Conservation (phyloP, 2,888 invertebrate genomes). For the Syrphus vitripennis region DNA sequence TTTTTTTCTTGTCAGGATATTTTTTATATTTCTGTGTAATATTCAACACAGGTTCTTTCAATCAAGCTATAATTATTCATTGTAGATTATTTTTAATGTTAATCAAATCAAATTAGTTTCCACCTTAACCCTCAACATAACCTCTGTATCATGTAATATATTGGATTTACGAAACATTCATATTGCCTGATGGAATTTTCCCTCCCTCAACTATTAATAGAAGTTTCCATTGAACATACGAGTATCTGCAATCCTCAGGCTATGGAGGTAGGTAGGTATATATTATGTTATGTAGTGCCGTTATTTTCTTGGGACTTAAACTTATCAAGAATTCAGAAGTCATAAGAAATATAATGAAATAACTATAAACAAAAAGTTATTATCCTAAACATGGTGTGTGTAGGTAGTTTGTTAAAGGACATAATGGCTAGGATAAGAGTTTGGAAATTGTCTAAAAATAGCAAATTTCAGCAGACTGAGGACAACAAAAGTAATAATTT, state of each 20-base stretch:
- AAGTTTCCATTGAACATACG: not conserved
- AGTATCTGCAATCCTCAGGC: not conserved
- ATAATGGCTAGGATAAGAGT: not conserved
- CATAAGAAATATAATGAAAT: not conserved
- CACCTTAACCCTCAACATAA: not conserved
- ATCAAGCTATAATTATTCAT: not conserved
- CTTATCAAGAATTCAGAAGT: slow-evolving; percentile 2
- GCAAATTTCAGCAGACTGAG: not conserved
- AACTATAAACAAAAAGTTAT: not conserved
- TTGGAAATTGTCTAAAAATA: not conserved
- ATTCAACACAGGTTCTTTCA: not conserved
- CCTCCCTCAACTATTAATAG: not conserved
- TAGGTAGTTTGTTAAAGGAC: not conserved
- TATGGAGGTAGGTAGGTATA: too few relatives aligned
- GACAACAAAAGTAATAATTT: not conserved
- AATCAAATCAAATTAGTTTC: not conserved
- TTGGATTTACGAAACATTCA: not conserved
- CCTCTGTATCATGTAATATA: not conserved
- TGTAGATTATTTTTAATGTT: not conserved
- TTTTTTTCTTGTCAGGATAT: not conserved
- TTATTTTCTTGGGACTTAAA: not conserved
- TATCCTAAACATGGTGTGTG: not conserved
- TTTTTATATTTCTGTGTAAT: not conserved
- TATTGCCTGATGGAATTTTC: too few relatives aligned
- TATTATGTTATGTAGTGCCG: not conserved